Percentiles rank a stretch among this genome's conserved stretches.
Conservation (phyloP, 1,140 invertebrate species). For the Lepidostoma basale region DNA sequence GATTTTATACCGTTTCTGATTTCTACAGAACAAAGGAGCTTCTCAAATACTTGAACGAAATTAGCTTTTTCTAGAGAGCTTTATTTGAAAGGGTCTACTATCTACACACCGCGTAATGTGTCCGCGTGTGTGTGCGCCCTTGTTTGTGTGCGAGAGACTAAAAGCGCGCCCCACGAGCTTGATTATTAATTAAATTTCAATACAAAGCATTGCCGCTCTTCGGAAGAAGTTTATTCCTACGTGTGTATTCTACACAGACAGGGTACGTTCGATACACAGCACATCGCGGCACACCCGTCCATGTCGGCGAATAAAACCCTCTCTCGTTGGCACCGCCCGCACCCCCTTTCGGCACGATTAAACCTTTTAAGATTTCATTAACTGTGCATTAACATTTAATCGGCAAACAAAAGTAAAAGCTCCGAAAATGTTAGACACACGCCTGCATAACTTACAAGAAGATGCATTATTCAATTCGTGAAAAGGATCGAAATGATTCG, state of each 20-base stretch:
- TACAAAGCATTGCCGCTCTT: constrained; percentile 36
- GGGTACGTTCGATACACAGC: no score
- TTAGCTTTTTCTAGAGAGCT: no score
- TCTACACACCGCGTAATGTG: no score
- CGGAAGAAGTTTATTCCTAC: constrained; percentile 2
- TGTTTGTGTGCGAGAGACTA: neutral
- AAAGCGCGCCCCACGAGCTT: constrained; percentile 29
- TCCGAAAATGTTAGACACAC: no score
- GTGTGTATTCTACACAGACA: neutral
- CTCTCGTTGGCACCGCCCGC: neutral
- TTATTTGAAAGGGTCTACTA: no score
- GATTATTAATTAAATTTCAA: constrained; percentile 47
- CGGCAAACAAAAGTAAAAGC: no score
- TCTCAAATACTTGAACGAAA: constrained; percentile 13
- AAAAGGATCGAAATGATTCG: no score
- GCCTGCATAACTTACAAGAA: no score
- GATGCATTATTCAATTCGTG: no score
- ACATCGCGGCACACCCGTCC: neutral
- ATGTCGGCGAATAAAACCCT: constrained; percentile 9
- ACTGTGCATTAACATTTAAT: neutral
- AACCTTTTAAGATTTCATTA: constrained; percentile 1
- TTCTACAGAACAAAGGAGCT: constrained; percentile 8
- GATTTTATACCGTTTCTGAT: neutral
- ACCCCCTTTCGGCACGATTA: neutral
- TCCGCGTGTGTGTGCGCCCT: no score